These are phyloP conservation scores for Pao palembangensis DNA, from an alignment of 2,113 vertebrate genomes.

Conservation along the genomic window DNA sequence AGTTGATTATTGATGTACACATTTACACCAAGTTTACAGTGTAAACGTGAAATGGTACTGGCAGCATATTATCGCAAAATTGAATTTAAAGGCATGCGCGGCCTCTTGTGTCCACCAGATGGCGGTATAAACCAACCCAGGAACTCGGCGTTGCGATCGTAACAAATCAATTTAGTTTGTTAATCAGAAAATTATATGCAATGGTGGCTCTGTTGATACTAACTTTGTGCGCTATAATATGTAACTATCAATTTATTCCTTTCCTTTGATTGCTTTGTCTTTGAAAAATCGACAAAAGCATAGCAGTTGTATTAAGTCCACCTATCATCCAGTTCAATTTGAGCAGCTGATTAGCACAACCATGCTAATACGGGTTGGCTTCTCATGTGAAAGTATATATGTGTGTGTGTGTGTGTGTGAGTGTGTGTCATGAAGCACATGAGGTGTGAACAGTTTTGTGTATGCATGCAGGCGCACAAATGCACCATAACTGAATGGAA, in stretches of 20 bases:
- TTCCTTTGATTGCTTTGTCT: too few relatives aligned
- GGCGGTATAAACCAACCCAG: constrained; percentile 9
- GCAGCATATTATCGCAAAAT: too few relatives aligned
- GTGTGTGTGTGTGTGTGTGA: not conserved
- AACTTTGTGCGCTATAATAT: too few relatives aligned
- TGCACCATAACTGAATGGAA: not conserved
- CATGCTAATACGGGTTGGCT: not conserved
- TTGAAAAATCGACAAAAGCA: too few relatives aligned
- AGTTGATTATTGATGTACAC: too few relatives aligned
- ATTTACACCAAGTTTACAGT: too few relatives aligned
- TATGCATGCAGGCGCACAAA: not conserved
- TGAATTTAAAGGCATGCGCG: too few relatives aligned
- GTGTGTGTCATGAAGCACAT: not conserved
- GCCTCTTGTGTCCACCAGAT: constrained; percentile 10
- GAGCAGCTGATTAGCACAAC: not conserved
- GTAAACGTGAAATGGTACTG: too few relatives aligned
- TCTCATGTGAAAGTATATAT: not conserved
- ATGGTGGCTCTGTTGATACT: too few relatives aligned
- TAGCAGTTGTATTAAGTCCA: too few relatives aligned
- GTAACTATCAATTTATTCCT: too few relatives aligned
- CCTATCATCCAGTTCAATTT: not conserved
- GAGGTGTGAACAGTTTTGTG: not conserved
- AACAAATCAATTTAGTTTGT: not conserved
- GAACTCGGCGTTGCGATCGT: not conserved
- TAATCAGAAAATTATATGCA: not conserved